phyloP scores from a whole-genome alignment of 2,113 vertebrate genomes.

The Phaethornis superciliosus region DNA sequence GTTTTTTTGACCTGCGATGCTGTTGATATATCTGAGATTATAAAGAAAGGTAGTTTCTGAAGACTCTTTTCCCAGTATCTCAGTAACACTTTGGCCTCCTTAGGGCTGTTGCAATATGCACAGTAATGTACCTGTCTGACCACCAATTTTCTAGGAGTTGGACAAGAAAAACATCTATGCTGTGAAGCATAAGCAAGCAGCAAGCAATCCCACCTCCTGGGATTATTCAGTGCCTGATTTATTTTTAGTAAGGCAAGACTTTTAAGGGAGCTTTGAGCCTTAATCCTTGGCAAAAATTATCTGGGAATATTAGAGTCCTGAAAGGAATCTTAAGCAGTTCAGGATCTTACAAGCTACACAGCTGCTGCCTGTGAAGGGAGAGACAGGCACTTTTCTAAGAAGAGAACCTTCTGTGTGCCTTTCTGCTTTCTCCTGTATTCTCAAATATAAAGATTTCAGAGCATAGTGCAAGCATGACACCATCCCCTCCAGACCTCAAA shows the following conservation, averaged over 20 bases:
- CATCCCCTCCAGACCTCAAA: conserved; percentile 54
- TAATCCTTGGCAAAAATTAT: not conserved
- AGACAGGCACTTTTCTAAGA: not conserved
- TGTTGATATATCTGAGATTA: not conserved
- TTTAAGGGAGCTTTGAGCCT: not conserved
- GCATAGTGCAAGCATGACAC: conserved; percentile 34
- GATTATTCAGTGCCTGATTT: not conserved
- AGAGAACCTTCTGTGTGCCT: not conserved
- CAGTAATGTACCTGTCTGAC: not conserved
- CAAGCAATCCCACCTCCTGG: not conserved
- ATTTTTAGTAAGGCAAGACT: not conserved
- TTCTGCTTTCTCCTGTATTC: not conserved
- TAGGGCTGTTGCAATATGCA: not conserved
- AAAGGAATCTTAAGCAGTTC: not conserved
- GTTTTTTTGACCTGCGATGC: not conserved
- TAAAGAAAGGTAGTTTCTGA: not conserved
- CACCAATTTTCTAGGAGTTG: not conserved
- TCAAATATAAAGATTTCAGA: conserved; percentile 54
- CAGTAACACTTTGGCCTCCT: not conserved
- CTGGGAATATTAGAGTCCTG: not conserved
- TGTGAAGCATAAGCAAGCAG: not conserved
- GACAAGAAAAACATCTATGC: not conserved
- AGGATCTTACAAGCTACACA: not conserved
- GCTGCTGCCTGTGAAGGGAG: not conserved
- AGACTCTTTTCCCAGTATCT: not conserved